Evolutionary conservation across 2,113 vertebrate species (phyloP), one percentile per base, ranked within the genome.

Genomic region (Indicator indicator): DNA sequence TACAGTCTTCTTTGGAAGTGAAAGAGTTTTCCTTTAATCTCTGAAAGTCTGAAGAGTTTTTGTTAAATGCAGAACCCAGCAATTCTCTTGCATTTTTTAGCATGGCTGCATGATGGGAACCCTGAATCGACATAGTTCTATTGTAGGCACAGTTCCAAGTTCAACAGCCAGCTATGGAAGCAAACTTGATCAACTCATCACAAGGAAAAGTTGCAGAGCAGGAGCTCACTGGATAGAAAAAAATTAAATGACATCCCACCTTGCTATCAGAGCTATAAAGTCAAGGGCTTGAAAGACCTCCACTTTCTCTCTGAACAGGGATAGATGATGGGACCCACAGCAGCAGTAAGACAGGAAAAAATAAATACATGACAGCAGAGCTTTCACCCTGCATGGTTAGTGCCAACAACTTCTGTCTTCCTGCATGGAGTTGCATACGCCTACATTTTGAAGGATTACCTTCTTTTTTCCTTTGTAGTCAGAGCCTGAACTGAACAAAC

Each of bases 401-500:
- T 21, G 54, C 7, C 24, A 65, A 21, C 32, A 81, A 32, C 36
- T 71, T 71, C 58, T 82, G 32, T 48, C 6, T 38, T 44, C 58
- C 48, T 67, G 20, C n/a, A 40, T 16, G 38, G 32, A 64, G 13
- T 20, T 72, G 2, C 23, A 58, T 33, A 26, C 54, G 50, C 48
- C 38, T 75, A 48, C 85, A 79, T 83, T 85, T 71, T 85, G 55
- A 89, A 87, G 79, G 13, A 85, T 68, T 88, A 20, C 3, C 28
- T 40, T 58, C 8, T 86, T 79, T 90, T 71, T 72, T 56, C 5
- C 44, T 80, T 80, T 86, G 28, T 70, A 94, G 79, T 65, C 15
- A 86, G 68, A 86, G 52, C 64, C 36, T 73, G 68, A 85, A 89
- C 23, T 48, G 72, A 93, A 80, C 83, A 91, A 95, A 36, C 36